Percentiles rank a stretch among this genome's conserved stretches.
Conservation (phyloP, 2,797 vertebrate species). For the Microhierax caerulescens region DNA sequence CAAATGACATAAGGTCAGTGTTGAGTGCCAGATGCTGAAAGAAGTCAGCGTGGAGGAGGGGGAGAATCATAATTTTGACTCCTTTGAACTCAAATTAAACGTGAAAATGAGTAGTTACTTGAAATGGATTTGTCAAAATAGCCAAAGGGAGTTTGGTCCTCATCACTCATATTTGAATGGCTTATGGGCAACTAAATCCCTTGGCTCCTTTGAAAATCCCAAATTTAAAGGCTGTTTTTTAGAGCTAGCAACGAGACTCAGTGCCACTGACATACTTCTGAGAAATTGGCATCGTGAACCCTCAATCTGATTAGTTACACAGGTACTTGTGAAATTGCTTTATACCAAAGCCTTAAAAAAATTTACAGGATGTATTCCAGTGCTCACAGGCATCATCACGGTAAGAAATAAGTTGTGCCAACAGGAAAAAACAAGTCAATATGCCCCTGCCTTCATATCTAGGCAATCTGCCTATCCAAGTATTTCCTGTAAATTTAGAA, state of each 20-base stretch:
- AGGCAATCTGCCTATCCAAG: slow-evolving; percentile 5
- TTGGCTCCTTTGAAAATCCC: slow-evolving; percentile 37
- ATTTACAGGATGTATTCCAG: background rate
- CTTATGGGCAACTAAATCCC: slow-evolving; percentile 44
- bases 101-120: slow-evolving; percentile 47
- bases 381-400: background rate
- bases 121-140: slow-evolving; percentile 63
- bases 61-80: slow-evolving; percentile 18
- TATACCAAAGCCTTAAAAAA: slow-evolving; percentile 32
- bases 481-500: slow-evolving; percentile 46
- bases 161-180: background rate
- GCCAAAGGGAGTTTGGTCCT: slow-evolving; percentile 51
- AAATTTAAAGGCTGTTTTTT: slow-evolving; percentile 38
- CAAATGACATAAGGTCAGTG: slow-evolving; percentile 40
- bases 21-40: slow-evolving; percentile 31
- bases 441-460: slow-evolving; percentile 26
- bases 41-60: background rate
- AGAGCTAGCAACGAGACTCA: background rate
- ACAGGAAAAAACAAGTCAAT: slow-evolving; percentile 6
- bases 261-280: slow-evolving; percentile 32
- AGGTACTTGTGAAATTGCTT: slow-evolving; percentile 56
- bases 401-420: background rate
- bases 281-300: background rate
- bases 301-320: slow-evolving; percentile 62
- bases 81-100: slow-evolving; percentile 64